Evolutionary conservation across 2,888 invertebrate genomes (phyloP).

Genomic region (Clistopyga incitator): DNA sequence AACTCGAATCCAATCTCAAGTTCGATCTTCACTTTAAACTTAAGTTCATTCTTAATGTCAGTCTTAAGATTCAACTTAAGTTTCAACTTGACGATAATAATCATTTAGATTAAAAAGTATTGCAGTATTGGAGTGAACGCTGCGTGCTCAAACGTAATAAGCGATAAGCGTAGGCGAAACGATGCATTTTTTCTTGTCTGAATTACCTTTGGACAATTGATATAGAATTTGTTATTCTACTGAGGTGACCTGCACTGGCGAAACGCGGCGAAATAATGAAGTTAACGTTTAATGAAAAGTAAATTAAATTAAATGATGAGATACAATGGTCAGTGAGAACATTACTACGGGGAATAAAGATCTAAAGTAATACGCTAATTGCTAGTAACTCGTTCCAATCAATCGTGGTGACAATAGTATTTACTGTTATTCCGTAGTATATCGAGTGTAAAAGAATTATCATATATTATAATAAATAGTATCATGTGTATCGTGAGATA

Average conservation of each 20-base stretch:
- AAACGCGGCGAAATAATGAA: conserved; percentile 67
- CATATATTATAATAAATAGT: conserved; percentile 53
- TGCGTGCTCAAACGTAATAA: conserved; percentile 43
- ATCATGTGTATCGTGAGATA: conserved; percentile 70
- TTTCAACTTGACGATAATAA: conserved; percentile 23
- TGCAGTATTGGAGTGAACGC: conserved; percentile 39
- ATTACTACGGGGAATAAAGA: conserved; percentile 56
- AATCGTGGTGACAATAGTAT: conserved; percentile 83
- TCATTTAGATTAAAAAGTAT: conserved; percentile 38
- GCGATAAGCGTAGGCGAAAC: conserved; percentile 19
- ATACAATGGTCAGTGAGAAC: conserved; percentile 58
- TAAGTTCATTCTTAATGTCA: neutral
- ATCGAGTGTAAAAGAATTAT: conserved; percentile 67
- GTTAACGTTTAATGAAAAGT: conserved; percentile 67
- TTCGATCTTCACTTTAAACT: conserved; percentile 6
- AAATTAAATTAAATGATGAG: conserved; percentile 30
- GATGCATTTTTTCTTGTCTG: conserved; percentile 37
- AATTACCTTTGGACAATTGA: conserved; percentile 54
- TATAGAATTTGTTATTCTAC: conserved; percentile 46
- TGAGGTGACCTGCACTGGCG: conserved; percentile 26
- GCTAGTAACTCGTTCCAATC: conserved; percentile 76
- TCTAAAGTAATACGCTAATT: conserved; percentile 64
- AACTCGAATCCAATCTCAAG: conserved; percentile 3
- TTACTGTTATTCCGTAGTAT: conserved; percentile 78
- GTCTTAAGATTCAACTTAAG: conserved; percentile 15